Conservation (phyloP, 2,113 vertebrate genomes). For the Cyprinus carpio region DNA sequence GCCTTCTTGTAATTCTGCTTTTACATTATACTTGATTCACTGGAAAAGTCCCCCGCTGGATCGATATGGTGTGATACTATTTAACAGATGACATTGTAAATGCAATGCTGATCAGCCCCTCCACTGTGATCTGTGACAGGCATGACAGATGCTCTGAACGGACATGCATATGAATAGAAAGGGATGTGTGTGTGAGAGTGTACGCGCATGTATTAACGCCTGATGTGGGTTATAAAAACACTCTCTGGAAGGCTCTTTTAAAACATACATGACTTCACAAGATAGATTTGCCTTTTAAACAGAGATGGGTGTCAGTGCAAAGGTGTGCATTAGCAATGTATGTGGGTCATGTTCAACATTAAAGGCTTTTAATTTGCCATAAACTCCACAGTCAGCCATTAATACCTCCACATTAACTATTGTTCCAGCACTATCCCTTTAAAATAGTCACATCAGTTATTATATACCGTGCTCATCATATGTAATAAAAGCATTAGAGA, state of each 20-base stretch:
- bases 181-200: neutral
- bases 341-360: constrained; percentile 77
- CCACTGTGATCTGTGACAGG: constrained; percentile 48
- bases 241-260: constrained; percentile 52
- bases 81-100: constrained; percentile 58
- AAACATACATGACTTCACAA: constrained; percentile 75
- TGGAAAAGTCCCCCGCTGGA: constrained; percentile 45
- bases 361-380: constrained; percentile 79
- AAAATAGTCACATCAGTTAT: constrained; percentile 70
- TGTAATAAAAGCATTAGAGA: constrained; percentile 65
- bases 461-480: constrained; percentile 62
- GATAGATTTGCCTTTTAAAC: constrained; percentile 80
- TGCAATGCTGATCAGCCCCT: constrained; percentile 56
- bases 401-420: constrained; percentile 71
- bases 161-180: constrained; percentile 48
- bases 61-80: constrained; percentile 55
- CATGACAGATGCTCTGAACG: constrained; percentile 46
- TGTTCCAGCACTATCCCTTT: constrained; percentile 70
- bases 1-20: constrained; percentile 43
- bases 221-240: constrained; percentile 51
- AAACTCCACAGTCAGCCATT: constrained; percentile 74
- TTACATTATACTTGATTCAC: constrained; percentile 42
- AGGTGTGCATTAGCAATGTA: constrained; percentile 74
- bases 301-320: constrained; percentile 68
- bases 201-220: constrained; percentile 9